Percentiles rank a stretch among this genome's conserved stretches.
Evolutionary conservation across 2,888 invertebrate species (phyloP).

Genomic region (Onthophagus sagittarius): DNA sequence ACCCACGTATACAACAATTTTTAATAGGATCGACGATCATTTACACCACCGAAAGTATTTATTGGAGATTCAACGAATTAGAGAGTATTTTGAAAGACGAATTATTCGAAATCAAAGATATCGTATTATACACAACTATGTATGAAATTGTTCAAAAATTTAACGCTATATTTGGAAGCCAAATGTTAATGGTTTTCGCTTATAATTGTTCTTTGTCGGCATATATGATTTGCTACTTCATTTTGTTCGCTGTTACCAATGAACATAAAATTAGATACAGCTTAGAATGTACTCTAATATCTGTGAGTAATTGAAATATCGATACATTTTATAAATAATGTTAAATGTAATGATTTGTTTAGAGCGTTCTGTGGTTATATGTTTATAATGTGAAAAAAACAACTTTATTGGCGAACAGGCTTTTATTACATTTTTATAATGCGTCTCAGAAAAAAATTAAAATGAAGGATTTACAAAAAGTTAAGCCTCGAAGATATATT

Average conservation of each 20-base stretch:
- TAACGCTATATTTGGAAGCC: no score
- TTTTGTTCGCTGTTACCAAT: no score
- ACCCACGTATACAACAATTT: neutral
- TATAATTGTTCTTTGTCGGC: no score
- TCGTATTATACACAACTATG: no score
- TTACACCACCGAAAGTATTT: neutral
- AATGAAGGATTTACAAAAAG: neutral
- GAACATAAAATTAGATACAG: no score
- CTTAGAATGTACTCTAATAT: no score
- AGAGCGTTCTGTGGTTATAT: neutral
- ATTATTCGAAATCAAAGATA: no score
- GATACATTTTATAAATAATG: neutral
- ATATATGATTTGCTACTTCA: no score
- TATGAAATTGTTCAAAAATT: no score
- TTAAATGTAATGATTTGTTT: neutral
- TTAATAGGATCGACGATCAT: neutral
- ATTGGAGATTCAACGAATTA: neutral
- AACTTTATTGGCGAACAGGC: neutral
- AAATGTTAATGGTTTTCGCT: no score
- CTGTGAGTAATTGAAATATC: neutral
- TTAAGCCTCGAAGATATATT: neutral
- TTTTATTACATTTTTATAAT: neutral
- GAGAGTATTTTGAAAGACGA: no score
- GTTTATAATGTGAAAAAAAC: neutral
- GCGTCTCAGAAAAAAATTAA: neutral